These are phyloP conservation scores for Sebastiscus tertius DNA, from an alignment of 2,797 vertebrate genomes.

Conservation along the genomic window DNA sequence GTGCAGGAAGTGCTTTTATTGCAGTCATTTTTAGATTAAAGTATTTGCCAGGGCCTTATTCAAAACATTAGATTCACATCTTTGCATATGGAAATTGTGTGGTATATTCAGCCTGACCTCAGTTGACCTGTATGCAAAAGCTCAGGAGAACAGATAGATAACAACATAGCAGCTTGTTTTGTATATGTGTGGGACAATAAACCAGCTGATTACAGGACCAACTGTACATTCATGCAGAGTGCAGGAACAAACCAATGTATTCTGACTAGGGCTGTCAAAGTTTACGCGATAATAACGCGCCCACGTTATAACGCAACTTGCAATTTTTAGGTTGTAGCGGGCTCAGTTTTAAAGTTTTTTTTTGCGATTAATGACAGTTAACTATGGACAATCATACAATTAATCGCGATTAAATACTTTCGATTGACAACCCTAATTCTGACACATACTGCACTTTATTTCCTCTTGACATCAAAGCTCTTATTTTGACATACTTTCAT, in stretches of 20 bases:
- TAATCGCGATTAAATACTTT: no score
- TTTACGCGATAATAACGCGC: accelerated
- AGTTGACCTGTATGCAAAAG: not conserved
- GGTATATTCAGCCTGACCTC: not conserved
- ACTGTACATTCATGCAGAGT: not conserved
- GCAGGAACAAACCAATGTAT: not conserved
- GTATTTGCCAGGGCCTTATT: not conserved
- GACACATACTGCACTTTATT: not conserved
- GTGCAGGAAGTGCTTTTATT: not conserved
- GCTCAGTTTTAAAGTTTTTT: no score
- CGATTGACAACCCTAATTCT: no score
- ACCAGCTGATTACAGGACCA: not conserved
- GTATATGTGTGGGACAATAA: not conserved
- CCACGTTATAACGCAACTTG: no score
- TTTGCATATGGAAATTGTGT: not conserved
- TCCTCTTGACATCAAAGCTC: not conserved
- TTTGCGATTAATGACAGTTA: no score
- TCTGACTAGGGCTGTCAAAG: not conserved
- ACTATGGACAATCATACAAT: no score
- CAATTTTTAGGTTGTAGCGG: no score
- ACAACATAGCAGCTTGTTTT: not conserved
- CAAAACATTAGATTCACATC: not conserved
- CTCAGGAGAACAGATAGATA: not conserved
- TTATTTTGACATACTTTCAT: not conserved
- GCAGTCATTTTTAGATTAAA: not conserved